phyloP scores from a whole-genome alignment of 2,113 vertebrate species.

The Pomatostomus ruficeps region DNA sequence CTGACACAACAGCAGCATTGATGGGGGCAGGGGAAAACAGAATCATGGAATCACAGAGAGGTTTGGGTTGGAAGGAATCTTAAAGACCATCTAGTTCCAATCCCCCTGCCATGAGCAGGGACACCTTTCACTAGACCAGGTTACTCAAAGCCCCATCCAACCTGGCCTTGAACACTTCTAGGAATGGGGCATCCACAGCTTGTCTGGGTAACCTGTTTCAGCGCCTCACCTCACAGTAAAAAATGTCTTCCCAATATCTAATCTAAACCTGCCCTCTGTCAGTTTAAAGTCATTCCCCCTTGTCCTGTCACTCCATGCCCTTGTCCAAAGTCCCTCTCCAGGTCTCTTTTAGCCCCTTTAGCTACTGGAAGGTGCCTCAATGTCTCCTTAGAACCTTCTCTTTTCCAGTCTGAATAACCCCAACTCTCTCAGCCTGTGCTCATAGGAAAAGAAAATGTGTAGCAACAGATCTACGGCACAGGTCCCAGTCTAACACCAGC shows the following conservation, averaged over 20 bases:
- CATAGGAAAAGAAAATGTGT: neutral
- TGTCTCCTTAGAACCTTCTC: neutral
- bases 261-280: no score
- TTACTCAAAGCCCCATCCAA: no score
- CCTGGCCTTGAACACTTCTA: no score
- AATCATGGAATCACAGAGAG: neutral
- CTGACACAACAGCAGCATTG: conserved; percentile 73
- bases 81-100: neutral
- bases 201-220: neutral
- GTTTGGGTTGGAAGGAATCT: neutral
- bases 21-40: conserved; percentile 16
- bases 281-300: no score
- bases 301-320: no score
- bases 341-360: no score
- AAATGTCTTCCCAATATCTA: no score
- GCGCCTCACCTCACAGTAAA: no score
- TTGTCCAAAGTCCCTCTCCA: no score
- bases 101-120: neutral
- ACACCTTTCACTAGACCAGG: no score
- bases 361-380: neutral
- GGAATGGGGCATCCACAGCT: no score
- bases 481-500: neutral
- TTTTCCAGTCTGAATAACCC: neutral
- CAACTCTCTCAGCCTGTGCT: neutral
- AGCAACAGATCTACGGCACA: neutral